Evolutionary conservation across 2,888 invertebrate species (phyloP), one percentile per base, ranked within the genome.

Genomic region (Lissonota sp.): DNA sequence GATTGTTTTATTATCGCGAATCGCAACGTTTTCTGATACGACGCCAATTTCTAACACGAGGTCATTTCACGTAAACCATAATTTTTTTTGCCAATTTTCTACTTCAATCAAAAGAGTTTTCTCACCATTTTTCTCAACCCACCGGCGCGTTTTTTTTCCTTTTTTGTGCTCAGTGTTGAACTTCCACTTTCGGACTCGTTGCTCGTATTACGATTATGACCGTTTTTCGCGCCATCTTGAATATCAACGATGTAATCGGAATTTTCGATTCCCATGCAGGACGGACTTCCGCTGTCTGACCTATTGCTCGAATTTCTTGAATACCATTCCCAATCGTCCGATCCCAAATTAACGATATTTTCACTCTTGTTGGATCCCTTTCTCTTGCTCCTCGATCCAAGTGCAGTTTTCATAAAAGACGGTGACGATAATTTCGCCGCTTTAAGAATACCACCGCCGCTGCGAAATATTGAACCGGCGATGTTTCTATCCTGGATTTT

Each of bases 41-140:
- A 42, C 53, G 40, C 16, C 8, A 60, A 67, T 53, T 66, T 26
- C 40, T n/a, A 10, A 66, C 8, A 12, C 60, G 14, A 26, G 3
- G 26, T 26, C 26, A 63, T 53, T 72, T 49, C 2, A 14, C 40
- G 44, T 44, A 39, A 12, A 26, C 14, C 10, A 16, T n/a, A 51
- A 40, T 37, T 7, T 26, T 62, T 14, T 42, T 12, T 63, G n/a
- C 42, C 7, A 66, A 26, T 2, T 66, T 14, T 77, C 84, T 88
- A 91, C 86, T 93, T 94, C 84, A 90, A 91, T 95, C 94, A 96
- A 94, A 97, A 97, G 90, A 97, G 95, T 94, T 96, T 97, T 87
- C 95, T 96, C 90, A 97, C 94, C 91, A 97, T 95, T 93, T 95
- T 96, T 91, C 95, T 96, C 85, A 97, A 94, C 88, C 95, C 94